These are phyloP conservation scores for Thereva nobilitata DNA, from an alignment of 2,888 invertebrate genomes.

Conservation along the genomic window DNA sequence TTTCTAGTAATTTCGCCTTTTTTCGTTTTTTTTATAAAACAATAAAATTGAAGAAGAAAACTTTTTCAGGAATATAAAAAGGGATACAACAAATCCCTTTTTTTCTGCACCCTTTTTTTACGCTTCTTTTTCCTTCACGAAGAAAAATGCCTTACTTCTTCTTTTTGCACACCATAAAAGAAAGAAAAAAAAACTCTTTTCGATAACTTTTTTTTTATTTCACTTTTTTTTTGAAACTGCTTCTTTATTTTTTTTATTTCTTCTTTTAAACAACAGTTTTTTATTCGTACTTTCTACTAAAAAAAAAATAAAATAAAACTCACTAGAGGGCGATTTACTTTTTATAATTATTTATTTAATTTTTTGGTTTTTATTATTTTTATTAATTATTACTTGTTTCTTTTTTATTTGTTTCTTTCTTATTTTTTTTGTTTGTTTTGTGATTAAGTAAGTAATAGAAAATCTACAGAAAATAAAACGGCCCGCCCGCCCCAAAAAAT, in stretches of 20 bases:
- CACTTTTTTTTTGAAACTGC: background rate
- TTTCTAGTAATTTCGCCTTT: too few relatives aligned
- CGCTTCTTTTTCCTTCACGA: constrained; percentile 5
- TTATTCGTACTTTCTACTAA: too few relatives aligned
- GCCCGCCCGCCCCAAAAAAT: constrained; percentile 45
- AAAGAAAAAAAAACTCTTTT: constrained; percentile 2
- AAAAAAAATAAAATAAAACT: too few relatives aligned
- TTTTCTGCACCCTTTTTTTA: constrained; percentile 8
- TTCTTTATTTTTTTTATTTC: background rate
- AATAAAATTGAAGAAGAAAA: too few relatives aligned
- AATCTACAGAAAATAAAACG: constrained; percentile 39
- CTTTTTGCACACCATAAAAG: background rate
- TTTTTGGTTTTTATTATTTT: constrained; percentile 1
- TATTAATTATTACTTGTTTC: background rate
- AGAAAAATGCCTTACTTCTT: background rate
- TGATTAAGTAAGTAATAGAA: constrained; percentile 19
- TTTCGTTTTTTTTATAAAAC: too few relatives aligned
- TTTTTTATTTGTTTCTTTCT: background rate
- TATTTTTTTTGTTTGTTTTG: background rate
- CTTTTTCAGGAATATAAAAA: constrained; percentile 5
- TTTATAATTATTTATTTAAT: background rate
- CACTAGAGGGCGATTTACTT: too few relatives aligned
- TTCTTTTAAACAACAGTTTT: background rate
- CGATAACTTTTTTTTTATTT: constrained; percentile 11
- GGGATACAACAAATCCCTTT: background rate